Evolutionary conservation across 2,113 vertebrate genomes (phyloP).

Genomic region (Octodon degus): DNA sequence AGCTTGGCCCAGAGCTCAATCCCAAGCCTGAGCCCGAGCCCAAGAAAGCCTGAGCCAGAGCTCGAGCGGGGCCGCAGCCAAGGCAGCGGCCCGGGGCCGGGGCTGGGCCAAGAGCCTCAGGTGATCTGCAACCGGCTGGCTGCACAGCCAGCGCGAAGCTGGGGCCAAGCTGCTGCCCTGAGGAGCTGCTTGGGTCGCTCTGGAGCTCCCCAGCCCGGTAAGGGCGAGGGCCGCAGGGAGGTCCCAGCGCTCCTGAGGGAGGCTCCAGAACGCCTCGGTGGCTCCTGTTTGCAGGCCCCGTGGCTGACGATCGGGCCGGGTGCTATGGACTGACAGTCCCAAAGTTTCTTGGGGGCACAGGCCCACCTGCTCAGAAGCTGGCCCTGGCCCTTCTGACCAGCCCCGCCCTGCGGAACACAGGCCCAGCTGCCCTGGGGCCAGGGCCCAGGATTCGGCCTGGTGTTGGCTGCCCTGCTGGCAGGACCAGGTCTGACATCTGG

Average conservation of each 20-base stretch:
- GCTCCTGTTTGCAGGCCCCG: not conserved
- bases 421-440: not conserved
- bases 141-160: conserved; percentile 66
- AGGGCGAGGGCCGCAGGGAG: conserved; percentile 73
- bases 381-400: not conserved
- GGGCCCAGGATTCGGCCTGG: conserved; percentile 25
- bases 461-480: not conserved
- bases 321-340: conserved; percentile 16
- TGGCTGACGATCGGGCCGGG: not conserved
- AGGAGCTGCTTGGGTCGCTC: conserved; percentile 89
- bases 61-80: conserved; percentile 82
- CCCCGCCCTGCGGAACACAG: not conserved
- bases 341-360: conserved; percentile 70
- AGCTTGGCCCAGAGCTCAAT: conserved; percentile 90
- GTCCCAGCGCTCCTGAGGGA: not conserved
- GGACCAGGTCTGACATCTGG: not conserved
- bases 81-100: conserved; percentile 24
- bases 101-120: conserved; percentile 38
- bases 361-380: conserved; percentile 60
- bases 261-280: not conserved
- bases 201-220: conserved; percentile 89
- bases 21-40: not conserved
- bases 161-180: conserved; percentile 85
- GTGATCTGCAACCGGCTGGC: too few relatives aligned
- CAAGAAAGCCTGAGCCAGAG: conserved; percentile 76